A percentile compares a stretch with the other conserved stretches of the same genome.
These are phyloP conservation scores for Exephanes ischioxanthus DNA, from an alignment of 2,888 invertebrate genomes.

Conservation along the genomic window DNA sequence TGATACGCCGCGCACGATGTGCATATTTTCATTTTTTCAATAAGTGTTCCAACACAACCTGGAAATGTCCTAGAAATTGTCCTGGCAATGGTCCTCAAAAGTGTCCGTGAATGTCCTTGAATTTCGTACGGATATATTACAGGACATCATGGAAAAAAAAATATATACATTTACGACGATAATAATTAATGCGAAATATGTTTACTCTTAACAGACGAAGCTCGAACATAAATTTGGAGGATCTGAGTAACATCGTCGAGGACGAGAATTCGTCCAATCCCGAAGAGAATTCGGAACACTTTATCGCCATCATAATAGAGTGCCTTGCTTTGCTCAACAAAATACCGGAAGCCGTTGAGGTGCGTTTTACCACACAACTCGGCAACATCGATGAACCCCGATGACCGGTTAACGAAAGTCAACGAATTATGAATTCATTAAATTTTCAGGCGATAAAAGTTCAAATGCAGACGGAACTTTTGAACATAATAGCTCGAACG, in stretches of 20 bases:
- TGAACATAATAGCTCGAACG: slow-evolving; percentile 92
- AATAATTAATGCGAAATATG: background rate
- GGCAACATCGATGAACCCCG: background rate
- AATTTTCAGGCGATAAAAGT: slow-evolving; percentile 90
- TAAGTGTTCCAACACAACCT: no score
- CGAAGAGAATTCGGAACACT: slow-evolving; percentile 89
- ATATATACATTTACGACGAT: background rate
- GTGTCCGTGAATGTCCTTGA: no score
- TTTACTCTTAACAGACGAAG: slow-evolving; percentile 70
- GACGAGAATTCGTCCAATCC: slow-evolving; percentile 87
- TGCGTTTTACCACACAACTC: slow-evolving; percentile 78
- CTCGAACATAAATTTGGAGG: slow-evolving; percentile 74
- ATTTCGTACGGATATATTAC: no score
- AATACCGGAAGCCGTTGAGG: slow-evolving; percentile 94
- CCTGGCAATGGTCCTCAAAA: no score
- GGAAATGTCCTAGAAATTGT: no score
- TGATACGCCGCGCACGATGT: no score
- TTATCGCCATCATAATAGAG: slow-evolving; percentile 93
- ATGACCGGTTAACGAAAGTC: background rate
- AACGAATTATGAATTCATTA: background rate
- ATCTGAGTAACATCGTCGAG: slow-evolving; percentile 86
- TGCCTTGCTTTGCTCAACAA: slow-evolving; percentile 94
- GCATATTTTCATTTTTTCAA: slow-evolving; percentile 47
- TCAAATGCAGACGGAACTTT: slow-evolving; percentile 93
- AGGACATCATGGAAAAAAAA: background rate